Evolutionary conservation across 23 tunicate species (phyloP).

Genomic region (Oikopleura vanhoeffeni): DNA sequence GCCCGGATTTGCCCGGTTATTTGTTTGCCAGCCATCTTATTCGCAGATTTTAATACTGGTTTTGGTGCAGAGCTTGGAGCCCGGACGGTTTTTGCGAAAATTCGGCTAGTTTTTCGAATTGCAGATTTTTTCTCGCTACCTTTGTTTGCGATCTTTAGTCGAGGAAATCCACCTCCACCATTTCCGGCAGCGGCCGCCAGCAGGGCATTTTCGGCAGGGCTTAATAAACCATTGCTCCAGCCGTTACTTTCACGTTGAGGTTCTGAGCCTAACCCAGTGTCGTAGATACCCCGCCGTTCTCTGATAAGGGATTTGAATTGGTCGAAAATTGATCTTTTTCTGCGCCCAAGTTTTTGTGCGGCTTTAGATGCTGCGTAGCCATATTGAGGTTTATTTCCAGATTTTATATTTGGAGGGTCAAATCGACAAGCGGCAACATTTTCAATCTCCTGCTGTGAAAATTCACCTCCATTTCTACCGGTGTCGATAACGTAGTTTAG

Average conservation of each 20-base stretch:
- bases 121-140: background rate
- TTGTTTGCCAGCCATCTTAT: no score
- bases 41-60: no score
- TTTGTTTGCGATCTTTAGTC: background rate
- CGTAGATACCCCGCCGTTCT: background rate
- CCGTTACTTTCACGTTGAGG: background rate
- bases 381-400: background rate
- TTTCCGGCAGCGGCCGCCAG: background rate
- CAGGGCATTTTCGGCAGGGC: background rate
- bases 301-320: no score
- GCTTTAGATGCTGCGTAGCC: background rate
- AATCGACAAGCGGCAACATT: background rate
- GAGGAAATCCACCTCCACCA: background rate
- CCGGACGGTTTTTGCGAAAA: background rate
- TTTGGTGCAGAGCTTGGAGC: background rate
- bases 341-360: background rate
- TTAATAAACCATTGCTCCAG: background rate
- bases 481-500: background rate
- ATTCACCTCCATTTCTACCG: background rate
- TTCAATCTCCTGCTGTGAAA: background rate
- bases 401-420: constrained; percentile 7
- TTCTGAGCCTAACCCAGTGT: background rate
- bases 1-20: no score
- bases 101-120: background rate
- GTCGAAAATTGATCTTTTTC: background rate